Evolutionary conservation across 64 coral and sea anemone species (phyloP), one percentile per base, ranked within the genome.

Genomic region (Montipora sp.): DNA sequence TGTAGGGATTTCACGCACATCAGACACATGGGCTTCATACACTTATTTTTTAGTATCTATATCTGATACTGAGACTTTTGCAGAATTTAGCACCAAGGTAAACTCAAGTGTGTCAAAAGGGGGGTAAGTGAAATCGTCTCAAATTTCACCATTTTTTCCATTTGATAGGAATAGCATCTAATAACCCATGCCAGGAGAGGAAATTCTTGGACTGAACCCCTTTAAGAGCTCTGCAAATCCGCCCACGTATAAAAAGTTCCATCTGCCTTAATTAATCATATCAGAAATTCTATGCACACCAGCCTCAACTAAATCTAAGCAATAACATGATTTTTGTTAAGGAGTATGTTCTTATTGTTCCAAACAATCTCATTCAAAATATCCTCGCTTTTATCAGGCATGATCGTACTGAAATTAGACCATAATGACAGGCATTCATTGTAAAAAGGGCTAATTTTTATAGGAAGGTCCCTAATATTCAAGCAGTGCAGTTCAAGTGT

Each of bases 61-160:
- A 46, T 77, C 5, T 77, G 75, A 77, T 47, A 77, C 24, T 14
- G 43, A 77, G 1, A 77, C 75, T 77, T 77, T 77, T 47, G 75
- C 75, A 77, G 75, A 77, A 77, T 47, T 77, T 77, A 77, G 44
- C 8, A 77, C 75, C 75, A 77, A 77, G 3, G 8, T 46, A 77
- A 15, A 77, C 24, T 77, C 36, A 3, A 47, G 75, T 14, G 75
- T 23, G 75, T 77, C 75, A 16, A 77, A 77, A 77, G 23, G 75
- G 75, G 75, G 46, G 20, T 45, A 47, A 46, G 24, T 46, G 75
- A 9, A 7, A 5, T 10, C 45, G 75, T 16, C 27, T 55, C 51
- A 55, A 55, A 10, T 55, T 55, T 55, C 51, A 55, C 51, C 51
- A 7, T 55, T 55, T 55, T 55, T 55, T 55, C 9, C 9, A 5